Evolutionary conservation across 2,888 invertebrate species (phyloP).

Genomic region (Yponomeuta evonymella): DNA sequence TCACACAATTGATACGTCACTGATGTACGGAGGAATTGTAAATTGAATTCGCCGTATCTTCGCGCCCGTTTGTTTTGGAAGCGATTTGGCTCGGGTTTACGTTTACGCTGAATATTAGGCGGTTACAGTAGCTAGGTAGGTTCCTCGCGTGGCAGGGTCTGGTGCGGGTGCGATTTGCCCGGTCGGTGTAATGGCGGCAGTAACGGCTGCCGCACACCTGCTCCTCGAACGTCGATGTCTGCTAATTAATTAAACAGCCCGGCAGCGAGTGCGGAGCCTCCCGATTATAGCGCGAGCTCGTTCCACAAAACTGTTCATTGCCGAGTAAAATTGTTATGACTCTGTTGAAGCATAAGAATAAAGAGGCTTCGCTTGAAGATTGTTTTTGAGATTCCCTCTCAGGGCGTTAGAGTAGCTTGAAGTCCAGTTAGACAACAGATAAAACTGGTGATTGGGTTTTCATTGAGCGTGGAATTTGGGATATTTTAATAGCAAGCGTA

Average conservation of each 20-base stretch:
- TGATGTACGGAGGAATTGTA: slow-evolving; percentile 68
- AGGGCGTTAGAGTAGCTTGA: not conserved
- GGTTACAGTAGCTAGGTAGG: slow-evolving; percentile 32
- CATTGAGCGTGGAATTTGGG: not conserved
- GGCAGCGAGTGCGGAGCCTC: not conserved
- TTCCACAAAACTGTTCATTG: slow-evolving; percentile 38
- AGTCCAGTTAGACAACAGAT: slow-evolving; percentile 9
- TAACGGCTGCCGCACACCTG: slow-evolving; percentile 24
- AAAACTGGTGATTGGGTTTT: not conserved
- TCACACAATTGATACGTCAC: slow-evolving; percentile 72
- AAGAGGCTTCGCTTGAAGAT: slow-evolving; percentile 9
- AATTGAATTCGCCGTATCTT: slow-evolving; percentile 68
- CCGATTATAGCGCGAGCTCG: slow-evolving; percentile 38
- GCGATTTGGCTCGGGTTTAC: slow-evolving; percentile 34
- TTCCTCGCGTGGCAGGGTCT: not conserved
- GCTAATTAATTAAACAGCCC: slow-evolving; percentile 63
- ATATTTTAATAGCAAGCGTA: not conserved
- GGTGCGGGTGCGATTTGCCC: slow-evolving; percentile 2
- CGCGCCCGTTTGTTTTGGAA: slow-evolving; percentile 1
- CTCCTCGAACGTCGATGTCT: slow-evolving; percentile 32
- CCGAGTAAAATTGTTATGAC: slow-evolving; percentile 31
- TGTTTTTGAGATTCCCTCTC: slow-evolving; percentile 13
- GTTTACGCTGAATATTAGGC: slow-evolving; percentile 63
- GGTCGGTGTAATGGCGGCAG: slow-evolving; percentile 12
- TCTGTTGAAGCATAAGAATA: slow-evolving; percentile 26